These are phyloP conservation scores for Philereme vetulata DNA, from an alignment of 2,888 invertebrate species.

Conservation along the genomic window DNA sequence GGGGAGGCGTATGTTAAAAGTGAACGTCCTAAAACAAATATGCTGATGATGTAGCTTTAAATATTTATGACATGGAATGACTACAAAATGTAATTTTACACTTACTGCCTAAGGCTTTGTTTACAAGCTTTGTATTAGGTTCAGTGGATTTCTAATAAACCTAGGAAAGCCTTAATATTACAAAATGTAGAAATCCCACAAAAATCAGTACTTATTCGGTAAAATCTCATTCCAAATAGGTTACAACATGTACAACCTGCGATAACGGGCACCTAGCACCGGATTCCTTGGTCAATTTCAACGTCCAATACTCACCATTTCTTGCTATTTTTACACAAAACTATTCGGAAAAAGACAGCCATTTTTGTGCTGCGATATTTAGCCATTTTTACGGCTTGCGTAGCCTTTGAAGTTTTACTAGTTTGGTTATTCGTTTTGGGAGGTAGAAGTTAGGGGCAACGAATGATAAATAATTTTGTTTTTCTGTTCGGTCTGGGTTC, in stretches of 20 bases:
- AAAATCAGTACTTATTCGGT: background rate
- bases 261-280: background rate
- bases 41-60: too few relatives aligned
- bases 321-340: slow-evolving; percentile 6
- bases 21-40: too few relatives aligned
- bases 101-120: too few relatives aligned
- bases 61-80: too few relatives aligned
- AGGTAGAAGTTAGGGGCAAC: background rate
- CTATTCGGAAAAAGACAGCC: slow-evolving; percentile 11
- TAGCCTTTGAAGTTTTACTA: slow-evolving; percentile 3
- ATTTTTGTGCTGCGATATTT: slow-evolving; percentile 11
- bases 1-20: too few relatives aligned
- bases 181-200: too few relatives aligned
- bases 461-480: too few relatives aligned
- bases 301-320: slow-evolving; percentile 9
- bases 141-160: too few relatives aligned
- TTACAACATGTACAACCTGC: background rate
- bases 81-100: too few relatives aligned
- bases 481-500: too few relatives aligned
- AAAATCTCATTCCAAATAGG: background rate
- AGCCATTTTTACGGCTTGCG: slow-evolving; percentile 20
- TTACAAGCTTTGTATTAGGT: too few relatives aligned
- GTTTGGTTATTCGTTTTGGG: background rate
- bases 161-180: too few relatives aligned
- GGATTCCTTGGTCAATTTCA: slow-evolving; percentile 8